Evolutionary conservation across 1,140 invertebrate genomes (phyloP), one percentile per base, ranked within the genome.

Genomic region (Leptonema lineaticorne): DNA sequence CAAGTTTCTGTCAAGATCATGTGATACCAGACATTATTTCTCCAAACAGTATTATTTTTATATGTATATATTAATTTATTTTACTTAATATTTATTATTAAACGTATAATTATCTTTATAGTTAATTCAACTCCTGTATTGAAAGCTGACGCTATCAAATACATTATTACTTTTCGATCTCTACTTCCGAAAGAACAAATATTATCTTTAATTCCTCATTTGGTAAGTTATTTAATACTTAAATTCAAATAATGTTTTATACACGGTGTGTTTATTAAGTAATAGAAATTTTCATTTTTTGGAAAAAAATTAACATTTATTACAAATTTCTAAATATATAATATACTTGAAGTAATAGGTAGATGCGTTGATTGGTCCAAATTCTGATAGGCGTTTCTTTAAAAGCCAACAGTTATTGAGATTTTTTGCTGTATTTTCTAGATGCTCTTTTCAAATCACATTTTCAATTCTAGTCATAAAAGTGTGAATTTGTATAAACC

Each of bases 101-200:
- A 24, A 20, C 2, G 24, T 22, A 20, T 50, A 16, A 50, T 50
- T 50, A 22, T 20, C 72, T 63, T 83, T 84, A 69, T 81, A 92
- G 94, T 96, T 1, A 92, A 95, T 76, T 88, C 91, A 58, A 82
- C 90, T 64, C 94, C 96, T 1, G 94, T 99, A 14, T 81, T 99
- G 16, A 97, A 97, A 83, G 95, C 96, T 0, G 96, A 97, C 81
- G 90, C 92, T 7, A 91, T 99, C 20, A 98, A 98, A 78, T 99
- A 96, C 78, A 81, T 98, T 8, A 95, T 99, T 88, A 95, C 92
- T 11, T 99, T 99, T 78, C 86, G 97, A 66, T 93, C 91, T 74
- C 86, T 97, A 68, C 82, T 99, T 57, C 92, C 95, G 0, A 85
- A 84, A 30, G 90, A 95, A 70, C 81, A 91, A 26, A 80, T 96